These are phyloP conservation scores for Polymixis lichenea DNA, from an alignment of 2,888 invertebrate genomes.

Conservation along the genomic window DNA sequence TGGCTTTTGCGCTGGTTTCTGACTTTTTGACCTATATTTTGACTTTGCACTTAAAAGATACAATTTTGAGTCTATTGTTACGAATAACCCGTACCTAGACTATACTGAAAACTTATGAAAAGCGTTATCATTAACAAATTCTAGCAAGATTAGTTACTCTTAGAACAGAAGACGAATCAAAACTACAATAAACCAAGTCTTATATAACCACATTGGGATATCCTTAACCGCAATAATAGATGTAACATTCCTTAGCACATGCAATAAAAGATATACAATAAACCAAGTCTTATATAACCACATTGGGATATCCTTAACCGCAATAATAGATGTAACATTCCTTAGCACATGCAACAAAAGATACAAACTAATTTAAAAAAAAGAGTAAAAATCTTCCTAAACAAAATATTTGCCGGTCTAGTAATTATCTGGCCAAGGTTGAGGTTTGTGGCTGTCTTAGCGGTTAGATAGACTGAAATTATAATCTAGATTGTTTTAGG, in stretches of 20 bases:
- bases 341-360: slow-evolving; percentile 9
- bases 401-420: slow-evolving; percentile 29
- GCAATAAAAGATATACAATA: slow-evolving; percentile 19
- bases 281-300: background rate
- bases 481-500: slow-evolving; percentile 22
- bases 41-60: too few relatives aligned
- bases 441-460: slow-evolving; percentile 37
- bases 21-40: too few relatives aligned
- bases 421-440: slow-evolving; percentile 48
- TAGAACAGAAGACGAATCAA: too few relatives aligned
- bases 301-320: slow-evolving; percentile 33
- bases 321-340: background rate
- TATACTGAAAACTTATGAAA: too few relatives aligned
- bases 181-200: background rate
- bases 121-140: too few relatives aligned
- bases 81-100: too few relatives aligned
- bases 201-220: slow-evolving; percentile 25
- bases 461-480: slow-evolving; percentile 17
- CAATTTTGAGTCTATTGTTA: too few relatives aligned
- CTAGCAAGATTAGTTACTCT: too few relatives aligned
- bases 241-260: background rate
- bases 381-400: background rate
- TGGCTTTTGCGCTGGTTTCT: too few relatives aligned
- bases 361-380: background rate
- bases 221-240: slow-evolving; percentile 5